Evolutionary conservation across 2,888 invertebrate species (phyloP), one percentile per base, ranked within the genome.

Genomic region (Endotricha flammealis): DNA sequence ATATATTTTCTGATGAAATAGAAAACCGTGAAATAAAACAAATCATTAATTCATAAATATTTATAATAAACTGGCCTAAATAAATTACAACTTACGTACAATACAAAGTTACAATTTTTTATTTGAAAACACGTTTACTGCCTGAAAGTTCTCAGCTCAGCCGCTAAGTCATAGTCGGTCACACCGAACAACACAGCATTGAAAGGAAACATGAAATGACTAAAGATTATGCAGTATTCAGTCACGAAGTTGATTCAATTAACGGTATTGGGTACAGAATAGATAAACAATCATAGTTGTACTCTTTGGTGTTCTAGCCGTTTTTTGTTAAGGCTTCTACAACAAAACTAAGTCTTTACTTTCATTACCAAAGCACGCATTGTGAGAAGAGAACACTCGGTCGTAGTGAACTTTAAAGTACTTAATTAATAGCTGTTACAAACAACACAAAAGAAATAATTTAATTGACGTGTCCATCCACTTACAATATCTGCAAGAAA

Each of bases 281-380:
- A n/a, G n/a, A n/a, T n/a, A 39, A 46, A 50, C 50, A 56, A 56
- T 60, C 59, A 57, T 55, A 61, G 57, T 54, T 52, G 51, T 57
- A 63, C 66, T 83, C 85, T 86, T 86, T 86, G 85, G 85, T 85
- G 83, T 74, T 81, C 85, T 86, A 86, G 85, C 85, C 81, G 85
- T 78, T 70, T 61, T 59, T 53, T 51, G 50, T 60, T 60, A 49
- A 47, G 54, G 47, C 52, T 42, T 13, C 42, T 46, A n/a, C n/a
- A n/a, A n/a, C n/a, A n/a, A n/a, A n/a, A n/a, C n/a, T 42, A 41
- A 39, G 42, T 59, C 50, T 53, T 46, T 50, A 53, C 45, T 49
- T 46, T 53, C 11, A 22, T 17, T 27, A 7, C 16, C 25, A 25
- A 4, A 33, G n/a, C 16, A 16, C 4, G 11, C 17, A 25, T 25